Percentiles rank a stretch among this genome's conserved stretches.
Evolutionary conservation across 2,888 invertebrate genomes (phyloP).

Genomic region (Erebia epiphron): DNA sequence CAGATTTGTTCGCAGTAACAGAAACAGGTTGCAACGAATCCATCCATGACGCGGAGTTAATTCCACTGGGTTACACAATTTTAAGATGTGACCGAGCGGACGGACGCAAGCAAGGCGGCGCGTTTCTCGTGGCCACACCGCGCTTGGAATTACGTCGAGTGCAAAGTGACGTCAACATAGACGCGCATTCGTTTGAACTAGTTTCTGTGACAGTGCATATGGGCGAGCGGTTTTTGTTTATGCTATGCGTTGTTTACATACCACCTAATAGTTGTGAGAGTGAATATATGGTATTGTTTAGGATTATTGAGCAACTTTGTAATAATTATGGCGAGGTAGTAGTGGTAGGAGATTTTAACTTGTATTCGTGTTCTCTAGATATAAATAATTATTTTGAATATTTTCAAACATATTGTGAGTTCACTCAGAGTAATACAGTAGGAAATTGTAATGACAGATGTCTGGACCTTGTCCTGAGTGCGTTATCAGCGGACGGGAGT

Average conservation of each 20-base stretch:
- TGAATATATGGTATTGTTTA: conserved; percentile 25
- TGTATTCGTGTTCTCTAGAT: no score
- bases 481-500: not conserved
- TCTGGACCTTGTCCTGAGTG: conserved; percentile 31
- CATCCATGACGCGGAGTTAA: conserved; percentile 37
- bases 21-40: conserved; percentile 41
- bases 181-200: conserved; percentile 26
- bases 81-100: conserved; percentile 30
- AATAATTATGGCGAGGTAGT: no score
- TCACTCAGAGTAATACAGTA: no score
- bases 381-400: no score
- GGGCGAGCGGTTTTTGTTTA: conserved; percentile 22
- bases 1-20: conserved; percentile 43
- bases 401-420: no score
- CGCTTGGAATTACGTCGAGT: conserved; percentile 24
- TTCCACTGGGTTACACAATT: conserved; percentile 30
- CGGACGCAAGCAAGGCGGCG: conserved; percentile 12
- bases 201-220: conserved; percentile 29
- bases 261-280: conserved; percentile 24
- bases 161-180: conserved; percentile 23
- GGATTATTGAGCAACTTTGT: conserved; percentile 19
- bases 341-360: no score
- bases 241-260: conserved; percentile 32
- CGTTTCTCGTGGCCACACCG: conserved; percentile 34
- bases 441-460: conserved; percentile 32